Base-by-base conservation (phyloP, 2,797 vertebrate species). In the Neosilurus hyrtlii region DNA sequence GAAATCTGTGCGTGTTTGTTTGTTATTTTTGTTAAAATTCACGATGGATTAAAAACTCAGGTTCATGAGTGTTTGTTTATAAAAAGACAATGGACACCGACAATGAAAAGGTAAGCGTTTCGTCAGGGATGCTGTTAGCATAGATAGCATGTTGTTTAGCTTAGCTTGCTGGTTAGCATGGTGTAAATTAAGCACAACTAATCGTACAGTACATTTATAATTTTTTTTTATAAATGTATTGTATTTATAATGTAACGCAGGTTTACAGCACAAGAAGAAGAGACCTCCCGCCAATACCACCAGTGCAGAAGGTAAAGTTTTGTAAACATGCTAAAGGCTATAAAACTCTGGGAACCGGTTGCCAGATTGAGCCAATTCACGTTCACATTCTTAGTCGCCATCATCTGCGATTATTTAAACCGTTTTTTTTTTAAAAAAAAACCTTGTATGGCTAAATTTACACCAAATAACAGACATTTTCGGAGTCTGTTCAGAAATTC, bases 231-330 rank as follows among this genome's bases (percentile, higher is more conserved):
- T 5, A 49, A n/a, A 20, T 63, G 8, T 37, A 11, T 8, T 62
- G 11, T 0, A 26, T 68, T 18, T 10, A 82, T 10, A n/a, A n/a
- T 78, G 16, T 16, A 56, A 20, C 9, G 22, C 72, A 89, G 84
- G 68, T 72, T 73, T 77, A 75, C 75, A 89, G 79, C 66, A 89
- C 86, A 74, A 87, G 87, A 68, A 63, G 88, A 85, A 93, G 93
- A 84, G 93, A 94, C 79, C 90, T 94, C 0, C 92, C 94, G 4
- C 93, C 92, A 56, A 87, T 93, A 37, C 92, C 92, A 4, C 92
- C 92, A 90, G 51, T 75, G 61, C 81, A 86, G 70, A 85, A 83
- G 84, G 87, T 89, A 71, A 81, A n/a, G 82, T 72, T 59, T 51
- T 35, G 84, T 43, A 2, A 43, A 6, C 88, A 16, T 7, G 35